Evolutionary conservation across 2,888 invertebrate genomes (phyloP).

Genomic region (Orthonychiurus folsomi): DNA sequence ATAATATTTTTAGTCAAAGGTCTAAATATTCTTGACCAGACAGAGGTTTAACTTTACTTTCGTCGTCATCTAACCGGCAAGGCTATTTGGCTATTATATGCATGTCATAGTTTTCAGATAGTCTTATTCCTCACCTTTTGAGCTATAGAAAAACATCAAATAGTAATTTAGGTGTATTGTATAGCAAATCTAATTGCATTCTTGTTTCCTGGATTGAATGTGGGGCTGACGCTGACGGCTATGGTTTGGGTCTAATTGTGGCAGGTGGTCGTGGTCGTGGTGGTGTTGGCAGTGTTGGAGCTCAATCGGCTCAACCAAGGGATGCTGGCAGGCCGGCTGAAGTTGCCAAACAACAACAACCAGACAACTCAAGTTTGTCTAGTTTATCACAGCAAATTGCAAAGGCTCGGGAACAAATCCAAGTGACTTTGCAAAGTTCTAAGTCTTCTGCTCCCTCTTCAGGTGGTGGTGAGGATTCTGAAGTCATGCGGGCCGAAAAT

Average conservation of each 20-base stretch:
- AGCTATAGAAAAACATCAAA: no score
- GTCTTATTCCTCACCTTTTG: background rate
- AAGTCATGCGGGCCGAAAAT: conserved; percentile 39
- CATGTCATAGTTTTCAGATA: background rate
- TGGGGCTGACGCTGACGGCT: conserved; percentile 8
- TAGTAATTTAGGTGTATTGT: no score
- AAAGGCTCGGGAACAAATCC: conserved; percentile 38
- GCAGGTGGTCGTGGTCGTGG: conserved; percentile 9
- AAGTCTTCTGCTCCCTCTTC: conserved; percentile 30
- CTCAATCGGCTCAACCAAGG: conserved; percentile 16
- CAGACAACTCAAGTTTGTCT: conserved; percentile 10
- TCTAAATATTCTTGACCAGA: no score
- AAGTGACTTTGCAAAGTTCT: conserved; percentile 34
- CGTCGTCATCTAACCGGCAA: no score
- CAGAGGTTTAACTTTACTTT: no score
- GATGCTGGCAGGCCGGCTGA: no score
- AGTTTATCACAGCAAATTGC: conserved; percentile 40
- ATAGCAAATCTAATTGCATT: background rate
- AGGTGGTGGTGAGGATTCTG: conserved; percentile 33
- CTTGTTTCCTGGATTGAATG: conserved; percentile 6
- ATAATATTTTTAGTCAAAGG: no score
- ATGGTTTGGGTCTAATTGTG: background rate
- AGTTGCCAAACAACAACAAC: no score
- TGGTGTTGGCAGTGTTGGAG: conserved; percentile 8
- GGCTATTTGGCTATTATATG: no score